phyloP scores from a whole-genome alignment of 2,888 invertebrate species.

The Lasioglossum marginatum region DNA sequence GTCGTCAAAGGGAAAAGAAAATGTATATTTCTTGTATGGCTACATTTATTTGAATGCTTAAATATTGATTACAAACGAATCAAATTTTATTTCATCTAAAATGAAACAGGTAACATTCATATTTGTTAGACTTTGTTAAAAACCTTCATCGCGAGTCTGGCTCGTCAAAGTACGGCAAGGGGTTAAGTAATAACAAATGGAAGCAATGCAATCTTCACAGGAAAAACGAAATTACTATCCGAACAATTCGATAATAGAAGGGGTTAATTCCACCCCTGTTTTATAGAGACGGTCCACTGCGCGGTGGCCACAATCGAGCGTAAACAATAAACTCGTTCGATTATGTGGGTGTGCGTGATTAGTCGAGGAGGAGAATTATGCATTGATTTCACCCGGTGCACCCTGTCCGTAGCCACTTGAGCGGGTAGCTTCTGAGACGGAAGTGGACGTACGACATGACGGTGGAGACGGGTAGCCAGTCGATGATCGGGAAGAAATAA shows the following conservation, averaged over 20 bases:
- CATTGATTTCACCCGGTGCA: background rate
- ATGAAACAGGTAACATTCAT: too few relatives aligned
- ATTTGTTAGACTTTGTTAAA: too few relatives aligned
- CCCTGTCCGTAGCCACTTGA: background rate
- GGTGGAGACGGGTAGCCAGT: conserved; percentile 17
- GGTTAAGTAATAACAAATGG: too few relatives aligned
- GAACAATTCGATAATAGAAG: background rate
- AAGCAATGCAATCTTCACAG: too few relatives aligned
- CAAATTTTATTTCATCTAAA: too few relatives aligned
- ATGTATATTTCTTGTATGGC: too few relatives aligned
- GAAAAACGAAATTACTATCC: background rate
- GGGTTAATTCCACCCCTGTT: background rate
- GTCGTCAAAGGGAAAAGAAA: too few relatives aligned
- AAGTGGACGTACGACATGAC: background rate
- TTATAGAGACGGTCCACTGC: background rate
- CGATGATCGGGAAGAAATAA: conserved; percentile 69
- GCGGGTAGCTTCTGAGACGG: conserved; percentile 4
- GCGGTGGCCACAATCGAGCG: background rate
- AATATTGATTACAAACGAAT: too few relatives aligned
- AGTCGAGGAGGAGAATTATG: background rate
- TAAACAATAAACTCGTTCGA: background rate
- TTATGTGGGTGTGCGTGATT: conserved; percentile 1
- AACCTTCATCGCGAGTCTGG: too few relatives aligned
- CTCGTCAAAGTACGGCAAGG: too few relatives aligned
- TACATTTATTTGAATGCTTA: too few relatives aligned